Evolutionary conservation across 1,140 invertebrate species (phyloP).

Genomic region (Anastatus disparis): DNA sequence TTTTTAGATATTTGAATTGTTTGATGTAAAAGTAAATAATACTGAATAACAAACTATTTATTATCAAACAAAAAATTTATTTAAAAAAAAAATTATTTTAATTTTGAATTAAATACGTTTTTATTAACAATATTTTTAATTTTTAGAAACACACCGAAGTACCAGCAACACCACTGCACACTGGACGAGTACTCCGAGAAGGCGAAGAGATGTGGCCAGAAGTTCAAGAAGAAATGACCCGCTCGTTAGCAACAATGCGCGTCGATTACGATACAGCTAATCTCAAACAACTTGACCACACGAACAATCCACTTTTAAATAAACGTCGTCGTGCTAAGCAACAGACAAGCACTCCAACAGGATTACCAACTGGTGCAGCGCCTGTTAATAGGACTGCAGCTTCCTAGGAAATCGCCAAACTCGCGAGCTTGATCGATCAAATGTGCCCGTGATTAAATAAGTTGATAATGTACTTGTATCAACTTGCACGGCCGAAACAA

Average conservation of each 20-base stretch:
- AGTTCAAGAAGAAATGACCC: slow-evolving; percentile 98
- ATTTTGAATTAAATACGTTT: no score
- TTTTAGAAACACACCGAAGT: slow-evolving; percentile 85
- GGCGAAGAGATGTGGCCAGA: slow-evolving; percentile 94
- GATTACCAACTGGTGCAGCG: slow-evolving; percentile 46
- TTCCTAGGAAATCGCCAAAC: slow-evolving; percentile 37
- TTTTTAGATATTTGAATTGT: no score
- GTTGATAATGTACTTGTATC: no score
- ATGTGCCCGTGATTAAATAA: slow-evolving; percentile 24
- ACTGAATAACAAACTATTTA: no score
- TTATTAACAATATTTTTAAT: slow-evolving; percentile 40
- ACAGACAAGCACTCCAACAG: slow-evolving; percentile 35
- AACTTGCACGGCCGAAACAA: no score
- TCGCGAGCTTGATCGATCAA: slow-evolving; percentile 26
- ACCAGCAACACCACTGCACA: slow-evolving; percentile 93
- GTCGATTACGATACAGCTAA: slow-evolving; percentile 89
- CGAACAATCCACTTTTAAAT: slow-evolving; percentile 90
- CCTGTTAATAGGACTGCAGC: slow-evolving; percentile 4
- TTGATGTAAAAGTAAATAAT: no score
- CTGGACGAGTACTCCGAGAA: slow-evolving; percentile 86
- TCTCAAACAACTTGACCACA: slow-evolving; percentile 82
- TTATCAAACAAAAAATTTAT: no score
- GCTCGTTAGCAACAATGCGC: slow-evolving; percentile 95
- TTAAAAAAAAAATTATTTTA: no score
- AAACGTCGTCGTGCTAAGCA: slow-evolving; percentile 74